Conservation (phyloP, 2,797 vertebrate species). For the Microhierax caerulescens region DNA sequence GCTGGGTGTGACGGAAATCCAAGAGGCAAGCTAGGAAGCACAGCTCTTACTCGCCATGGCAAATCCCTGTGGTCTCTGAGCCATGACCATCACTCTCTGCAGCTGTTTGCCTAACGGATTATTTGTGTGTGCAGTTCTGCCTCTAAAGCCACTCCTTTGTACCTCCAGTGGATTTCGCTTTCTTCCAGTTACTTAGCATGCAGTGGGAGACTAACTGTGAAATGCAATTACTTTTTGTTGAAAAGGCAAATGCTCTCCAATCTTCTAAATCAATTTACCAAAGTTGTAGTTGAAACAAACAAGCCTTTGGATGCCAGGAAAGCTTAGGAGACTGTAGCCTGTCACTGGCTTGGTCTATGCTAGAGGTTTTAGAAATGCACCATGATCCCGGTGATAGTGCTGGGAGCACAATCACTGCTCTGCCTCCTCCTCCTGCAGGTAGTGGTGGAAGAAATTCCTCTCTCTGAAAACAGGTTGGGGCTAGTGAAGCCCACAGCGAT, state of each 20-base stretch:
- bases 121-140: not conserved
- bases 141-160: not conserved
- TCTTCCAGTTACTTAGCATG: not conserved
- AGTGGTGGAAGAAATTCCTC: not conserved
- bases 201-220: not conserved
- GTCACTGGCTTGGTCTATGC: not conserved
- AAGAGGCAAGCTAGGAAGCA: not conserved
- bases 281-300: not conserved
- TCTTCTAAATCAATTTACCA: not conserved
- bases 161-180: not conserved
- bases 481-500: not conserved
- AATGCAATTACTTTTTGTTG: not conserved
- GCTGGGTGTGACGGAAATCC: not conserved
- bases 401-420: not conserved
- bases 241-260: not conserved
- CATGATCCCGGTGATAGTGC: not conserved
- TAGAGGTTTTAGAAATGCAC: not conserved
- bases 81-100: not conserved
- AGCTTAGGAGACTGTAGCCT: not conserved
- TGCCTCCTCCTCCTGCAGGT: not conserved
- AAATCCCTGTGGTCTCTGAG: not conserved
- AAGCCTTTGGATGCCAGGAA: not conserved
- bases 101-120: not conserved
- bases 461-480: not conserved
- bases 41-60: not conserved